Percentiles rank a stretch among this genome's conserved stretches.
Conservation (phyloP, 2,113 vertebrate genomes). For the Chrysemys picta region DNA sequence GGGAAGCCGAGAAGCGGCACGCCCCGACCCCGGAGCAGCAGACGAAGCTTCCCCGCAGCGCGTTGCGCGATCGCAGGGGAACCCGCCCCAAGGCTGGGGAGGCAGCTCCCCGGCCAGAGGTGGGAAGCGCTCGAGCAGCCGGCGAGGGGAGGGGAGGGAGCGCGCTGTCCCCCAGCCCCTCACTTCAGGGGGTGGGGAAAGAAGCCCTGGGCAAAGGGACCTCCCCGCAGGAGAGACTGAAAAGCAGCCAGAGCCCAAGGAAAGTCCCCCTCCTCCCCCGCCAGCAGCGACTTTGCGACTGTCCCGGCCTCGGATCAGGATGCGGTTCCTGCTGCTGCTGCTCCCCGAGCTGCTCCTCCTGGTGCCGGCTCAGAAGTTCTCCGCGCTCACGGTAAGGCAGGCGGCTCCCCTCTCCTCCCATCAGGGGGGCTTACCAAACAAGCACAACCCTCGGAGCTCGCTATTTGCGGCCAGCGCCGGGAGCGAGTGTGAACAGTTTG, state of each 20-base stretch:
- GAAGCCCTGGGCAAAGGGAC: background rate
- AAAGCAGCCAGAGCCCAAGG: constrained; percentile 15
- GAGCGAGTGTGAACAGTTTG: background rate
- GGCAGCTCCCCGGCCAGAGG: background rate
- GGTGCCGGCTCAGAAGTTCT: constrained; percentile 79
- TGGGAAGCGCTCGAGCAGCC: background rate
- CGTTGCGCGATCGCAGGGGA: background rate
- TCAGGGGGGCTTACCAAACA: too few relatives aligned
- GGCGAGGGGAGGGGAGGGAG: background rate
- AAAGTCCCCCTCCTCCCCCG: background rate
- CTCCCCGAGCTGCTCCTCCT: constrained; percentile 66
- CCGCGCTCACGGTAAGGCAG: constrained; percentile 79
- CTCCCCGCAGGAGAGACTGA: constrained; percentile 27
- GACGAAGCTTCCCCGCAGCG: background rate
- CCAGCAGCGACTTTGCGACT: constrained; percentile 5
- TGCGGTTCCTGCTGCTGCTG: constrained; percentile 70
- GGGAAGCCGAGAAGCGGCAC: background rate
- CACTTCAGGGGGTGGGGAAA: background rate
- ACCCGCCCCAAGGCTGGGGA: background rate
- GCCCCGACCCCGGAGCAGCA: background rate
- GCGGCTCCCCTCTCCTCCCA: background rate
- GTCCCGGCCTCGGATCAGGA: constrained; percentile 35
- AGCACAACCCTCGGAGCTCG: background rate
- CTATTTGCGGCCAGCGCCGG: background rate
- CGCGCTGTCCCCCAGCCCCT: background rate